Conservation (phyloP, 1,140 invertebrate species). For the Microplitis demolitor region DNA sequence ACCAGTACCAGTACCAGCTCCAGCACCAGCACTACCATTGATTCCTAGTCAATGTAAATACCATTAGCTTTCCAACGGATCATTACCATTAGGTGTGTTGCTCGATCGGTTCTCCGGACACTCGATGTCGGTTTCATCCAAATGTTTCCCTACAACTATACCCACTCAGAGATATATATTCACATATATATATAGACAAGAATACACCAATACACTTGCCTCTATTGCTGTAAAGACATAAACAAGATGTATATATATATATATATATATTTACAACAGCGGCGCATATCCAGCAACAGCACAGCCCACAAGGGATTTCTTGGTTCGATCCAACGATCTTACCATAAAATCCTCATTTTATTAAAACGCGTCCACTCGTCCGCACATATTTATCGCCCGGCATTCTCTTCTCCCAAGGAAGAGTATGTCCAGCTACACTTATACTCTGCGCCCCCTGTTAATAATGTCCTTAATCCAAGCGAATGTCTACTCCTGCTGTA, state of each 20-base stretch:
- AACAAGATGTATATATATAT: not conserved
- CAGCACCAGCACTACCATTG: conserved; percentile 29
- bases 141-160: not conserved
- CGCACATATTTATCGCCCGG: conserved; percentile 48
- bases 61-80: conserved; percentile 34
- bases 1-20: too few relatives aligned
- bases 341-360: conserved; percentile 55
- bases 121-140: not conserved
- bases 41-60: conserved; percentile 45
- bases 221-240: not conserved
- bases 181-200: not conserved
- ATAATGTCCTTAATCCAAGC: conserved; percentile 54
- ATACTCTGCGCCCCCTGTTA: conserved; percentile 39
- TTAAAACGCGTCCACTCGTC: conserved; percentile 42
- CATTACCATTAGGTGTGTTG: conserved; percentile 37
- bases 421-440: conserved; percentile 45
- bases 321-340: conserved; percentile 41
- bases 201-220: not conserved
- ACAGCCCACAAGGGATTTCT: conserved; percentile 30
- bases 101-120: conserved; percentile 13
- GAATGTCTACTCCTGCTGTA: conserved; percentile 23
- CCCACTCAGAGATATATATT: too few relatives aligned
- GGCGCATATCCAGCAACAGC: not conserved
- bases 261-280: not conserved
- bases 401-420: conserved; percentile 44